Conservation (phyloP, 2,113 vertebrate genomes). For the Cyprinus carpio region DNA sequence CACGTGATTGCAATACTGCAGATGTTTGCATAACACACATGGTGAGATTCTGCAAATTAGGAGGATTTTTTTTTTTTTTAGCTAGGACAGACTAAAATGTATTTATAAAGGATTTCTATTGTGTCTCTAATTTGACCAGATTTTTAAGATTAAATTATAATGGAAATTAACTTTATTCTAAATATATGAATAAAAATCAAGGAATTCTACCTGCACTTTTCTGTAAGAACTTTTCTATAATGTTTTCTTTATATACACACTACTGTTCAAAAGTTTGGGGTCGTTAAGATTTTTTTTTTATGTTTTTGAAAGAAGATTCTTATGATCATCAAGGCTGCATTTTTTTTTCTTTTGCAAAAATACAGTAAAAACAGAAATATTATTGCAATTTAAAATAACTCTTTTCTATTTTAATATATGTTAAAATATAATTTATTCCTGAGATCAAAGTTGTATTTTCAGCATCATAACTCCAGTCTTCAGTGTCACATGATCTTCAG, state of each 20-base stretch:
- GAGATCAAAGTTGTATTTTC: neutral
- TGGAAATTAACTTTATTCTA: neutral
- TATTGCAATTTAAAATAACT: neutral
- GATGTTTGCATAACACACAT: constrained; percentile 23
- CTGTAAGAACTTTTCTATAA: neutral
- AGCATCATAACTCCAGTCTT: neutral
- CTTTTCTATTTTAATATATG: neutral
- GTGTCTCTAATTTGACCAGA: neutral
- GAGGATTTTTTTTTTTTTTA: neutral
- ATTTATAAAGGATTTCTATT: neutral
- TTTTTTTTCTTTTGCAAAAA: neutral
- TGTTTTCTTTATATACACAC: neutral
- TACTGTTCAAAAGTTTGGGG: neutral
- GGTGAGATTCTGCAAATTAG: neutral
- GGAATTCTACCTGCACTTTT: neutral
- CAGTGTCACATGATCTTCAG: neutral
- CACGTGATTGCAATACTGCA: constrained; percentile 14
- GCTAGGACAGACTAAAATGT: neutral
- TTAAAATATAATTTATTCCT: neutral
- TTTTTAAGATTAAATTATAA: neutral
- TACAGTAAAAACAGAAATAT: neutral
- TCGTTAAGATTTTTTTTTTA: too few relatives aligned
- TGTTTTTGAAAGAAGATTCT: too few relatives aligned
- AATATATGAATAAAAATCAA: neutral
- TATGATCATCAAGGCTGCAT: too few relatives aligned